Evolutionary conservation across 2,113 vertebrate genomes (phyloP), one percentile per base, ranked within the genome.

Genomic region (Poeciliopsis retropinna): DNA sequence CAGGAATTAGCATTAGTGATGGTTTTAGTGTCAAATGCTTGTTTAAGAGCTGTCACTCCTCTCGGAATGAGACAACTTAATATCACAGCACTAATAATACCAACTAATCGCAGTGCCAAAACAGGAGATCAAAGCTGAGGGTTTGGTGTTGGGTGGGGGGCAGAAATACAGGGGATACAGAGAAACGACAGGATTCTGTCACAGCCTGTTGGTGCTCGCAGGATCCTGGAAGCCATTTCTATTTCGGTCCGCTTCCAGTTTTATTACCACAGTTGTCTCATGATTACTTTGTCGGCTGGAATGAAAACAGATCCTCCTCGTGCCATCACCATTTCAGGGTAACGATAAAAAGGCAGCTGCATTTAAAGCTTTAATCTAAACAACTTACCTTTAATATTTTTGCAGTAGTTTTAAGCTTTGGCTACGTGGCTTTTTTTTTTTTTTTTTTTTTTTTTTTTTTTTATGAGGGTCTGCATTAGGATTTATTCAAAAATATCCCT

Each of bases 21-120:
- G 88, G 87, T 90, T 93, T 93, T 90, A 89, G 82, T 91, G 88
- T 90, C 90, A 91, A 85, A 89, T 1, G 73, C 89, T 82, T 89
- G 82, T 89, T 88, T 88, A 81, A 83, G 85, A 81, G 87, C 88
- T 92, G 89, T 89, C 92, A 90, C 80, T 91, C 81, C 81, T 37
- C 57, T 64, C 57, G 64, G 85, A 89, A 82, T 47, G 77, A 88
- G 82, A 87, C 73, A 80, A 88, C 91, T 90, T 91, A 93, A 92
- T 91, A 88, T 84, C 71, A 67, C 41, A 67, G 66, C 75, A 44
- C 80, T 86, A 85, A 81, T 86, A 92, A 90, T 85, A 88, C 84
- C 79, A 54, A 72, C 81, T 89, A 86, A 79, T 84, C 79, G 64
- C 72, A n/a, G 64, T 64, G 84, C 83, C 90, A 89, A 73, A 79